phyloP scores from a whole-genome alignment of 1,140 invertebrate genomes.

The Pseudomyrmex cubaensis region DNA sequence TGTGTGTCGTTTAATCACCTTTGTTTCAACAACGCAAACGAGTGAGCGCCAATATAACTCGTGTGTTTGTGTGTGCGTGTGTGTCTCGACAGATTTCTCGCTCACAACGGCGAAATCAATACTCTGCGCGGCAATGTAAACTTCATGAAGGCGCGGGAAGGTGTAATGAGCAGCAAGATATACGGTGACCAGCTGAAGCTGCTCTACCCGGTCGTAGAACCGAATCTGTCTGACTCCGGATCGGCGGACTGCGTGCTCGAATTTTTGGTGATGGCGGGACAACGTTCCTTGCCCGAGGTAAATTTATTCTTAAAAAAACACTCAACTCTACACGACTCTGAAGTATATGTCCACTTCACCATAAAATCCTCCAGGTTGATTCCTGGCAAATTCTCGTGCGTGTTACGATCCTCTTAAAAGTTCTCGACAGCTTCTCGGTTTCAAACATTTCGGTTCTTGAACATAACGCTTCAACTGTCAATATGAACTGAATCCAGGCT shows the following conservation, averaged over 20 bases:
- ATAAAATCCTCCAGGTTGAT: too few relatives aligned
- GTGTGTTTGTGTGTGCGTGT: neutral
- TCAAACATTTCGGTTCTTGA: neutral
- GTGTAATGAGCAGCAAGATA: conserved; percentile 96
- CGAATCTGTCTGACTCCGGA: conserved; percentile 98
- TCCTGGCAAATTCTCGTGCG: too few relatives aligned
- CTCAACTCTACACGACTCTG: too few relatives aligned
- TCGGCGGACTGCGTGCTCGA: conserved; percentile 99
- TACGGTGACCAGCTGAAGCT: conserved; percentile 93
- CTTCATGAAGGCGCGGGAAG: conserved; percentile 99
- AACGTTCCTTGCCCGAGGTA: conserved; percentile 95
- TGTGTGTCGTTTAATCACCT: neutral
- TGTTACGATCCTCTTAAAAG: neutral
- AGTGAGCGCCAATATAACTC: neutral
- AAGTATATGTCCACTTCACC: too few relatives aligned
- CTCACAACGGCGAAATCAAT: conserved; percentile 99
- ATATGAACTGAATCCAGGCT: conserved; percentile 86
- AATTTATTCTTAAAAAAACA: conserved; percentile 22
- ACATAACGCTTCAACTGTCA: conserved; percentile 10
- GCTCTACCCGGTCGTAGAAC: conserved; percentile 99
- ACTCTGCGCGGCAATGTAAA: conserved; percentile 99
- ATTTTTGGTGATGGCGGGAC: conserved; percentile 97
- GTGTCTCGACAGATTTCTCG: conserved; percentile 90
- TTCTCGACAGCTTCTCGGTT: conserved; percentile 16
- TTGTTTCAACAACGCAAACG: neutral